Percentiles rank a stretch among this genome's conserved stretches.
Evolutionary conservation across 2,113 vertebrate genomes (phyloP).

Genomic region (Microtus ochrogaster): DNA sequence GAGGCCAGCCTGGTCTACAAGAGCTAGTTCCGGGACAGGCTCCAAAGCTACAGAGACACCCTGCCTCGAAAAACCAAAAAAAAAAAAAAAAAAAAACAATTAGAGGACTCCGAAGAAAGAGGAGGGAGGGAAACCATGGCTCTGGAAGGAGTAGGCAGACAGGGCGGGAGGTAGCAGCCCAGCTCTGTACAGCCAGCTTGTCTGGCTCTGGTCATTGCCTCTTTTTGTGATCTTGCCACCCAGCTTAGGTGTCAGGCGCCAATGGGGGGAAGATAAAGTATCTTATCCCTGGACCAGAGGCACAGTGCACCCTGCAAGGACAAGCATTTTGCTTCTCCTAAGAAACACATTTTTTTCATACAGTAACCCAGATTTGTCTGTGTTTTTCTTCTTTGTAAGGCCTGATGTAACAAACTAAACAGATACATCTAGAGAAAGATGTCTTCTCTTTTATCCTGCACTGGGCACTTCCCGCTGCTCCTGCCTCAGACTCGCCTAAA

Average conservation of each 20-base stretch:
- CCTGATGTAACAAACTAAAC: not conserved
- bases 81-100: not conserved
- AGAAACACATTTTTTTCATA: slow-evolving; percentile 11
- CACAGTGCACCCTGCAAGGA: not conserved
- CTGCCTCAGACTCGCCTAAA: not conserved
- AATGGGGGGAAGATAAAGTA: slow-evolving; percentile 49
- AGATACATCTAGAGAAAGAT: not conserved
- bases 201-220: not conserved
- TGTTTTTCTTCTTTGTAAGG: slow-evolving; percentile 35
- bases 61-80: no score
- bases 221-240: not conserved
- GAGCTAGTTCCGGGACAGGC: no score
- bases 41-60: no score
- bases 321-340: slow-evolving; percentile 25
- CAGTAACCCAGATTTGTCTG: slow-evolving; percentile 31
- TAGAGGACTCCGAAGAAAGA: slow-evolving; percentile 4
- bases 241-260: slow-evolving; percentile 44
- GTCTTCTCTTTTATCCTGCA: not conserved
- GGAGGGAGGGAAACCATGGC: not conserved
- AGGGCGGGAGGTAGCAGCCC: not conserved
- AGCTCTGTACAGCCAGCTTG: not conserved
- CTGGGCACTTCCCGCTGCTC: not conserved
- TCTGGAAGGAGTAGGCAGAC: not conserved
- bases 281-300: not conserved
- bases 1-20: no score